phyloP scores from a whole-genome alignment of 2,797 vertebrate genomes.

The Hapalemur alaotrensis region DNA sequence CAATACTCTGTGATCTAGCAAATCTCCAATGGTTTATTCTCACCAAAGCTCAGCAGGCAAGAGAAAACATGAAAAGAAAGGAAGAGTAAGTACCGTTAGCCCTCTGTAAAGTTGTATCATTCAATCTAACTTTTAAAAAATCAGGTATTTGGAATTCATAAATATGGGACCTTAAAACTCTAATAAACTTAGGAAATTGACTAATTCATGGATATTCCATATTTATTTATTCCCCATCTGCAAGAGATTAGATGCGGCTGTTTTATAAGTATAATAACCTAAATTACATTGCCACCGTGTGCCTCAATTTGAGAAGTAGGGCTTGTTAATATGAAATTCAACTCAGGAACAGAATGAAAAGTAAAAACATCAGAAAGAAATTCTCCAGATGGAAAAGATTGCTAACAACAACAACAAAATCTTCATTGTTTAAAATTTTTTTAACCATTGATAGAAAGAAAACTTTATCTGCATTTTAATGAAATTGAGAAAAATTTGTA shows the following conservation, averaged over 20 bases:
- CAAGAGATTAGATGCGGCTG: background rate
- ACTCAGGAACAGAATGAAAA: background rate
- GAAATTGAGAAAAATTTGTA: background rate
- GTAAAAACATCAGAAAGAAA: background rate
- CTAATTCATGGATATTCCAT: background rate
- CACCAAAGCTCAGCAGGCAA: constrained; percentile 90
- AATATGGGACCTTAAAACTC: background rate
- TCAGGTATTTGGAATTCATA: background rate
- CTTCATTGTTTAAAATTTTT: background rate
- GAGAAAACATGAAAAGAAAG: constrained; percentile 86
- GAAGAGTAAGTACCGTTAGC: constrained; percentile 88
- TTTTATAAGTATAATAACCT: background rate
- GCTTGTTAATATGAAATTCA: background rate
- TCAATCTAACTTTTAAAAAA: background rate
- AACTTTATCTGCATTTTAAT: background rate
- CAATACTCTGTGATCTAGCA: constrained; percentile 87
- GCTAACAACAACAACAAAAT: background rate
- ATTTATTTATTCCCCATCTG: background rate
- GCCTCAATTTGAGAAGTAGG: background rate
- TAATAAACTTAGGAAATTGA: background rate
- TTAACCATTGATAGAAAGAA: background rate
- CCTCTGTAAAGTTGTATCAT: background rate
- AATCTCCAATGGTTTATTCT: constrained; percentile 92
- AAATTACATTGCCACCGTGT: background rate
- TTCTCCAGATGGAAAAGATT: background rate